Base-by-base conservation (phyloP, 2,888 invertebrate species). In the Macaria liturata region DNA sequence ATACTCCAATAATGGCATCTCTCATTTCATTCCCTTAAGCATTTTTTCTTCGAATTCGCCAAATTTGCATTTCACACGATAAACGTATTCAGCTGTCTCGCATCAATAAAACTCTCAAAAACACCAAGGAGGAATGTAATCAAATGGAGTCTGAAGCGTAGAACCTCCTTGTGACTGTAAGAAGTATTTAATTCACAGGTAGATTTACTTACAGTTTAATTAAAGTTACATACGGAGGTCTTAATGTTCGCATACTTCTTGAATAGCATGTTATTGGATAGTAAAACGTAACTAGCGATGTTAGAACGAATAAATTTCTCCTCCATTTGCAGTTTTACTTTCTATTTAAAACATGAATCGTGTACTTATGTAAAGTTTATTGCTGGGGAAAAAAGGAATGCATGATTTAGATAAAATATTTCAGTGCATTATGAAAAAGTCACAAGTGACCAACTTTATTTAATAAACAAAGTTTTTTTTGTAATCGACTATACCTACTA, bases 151-250 rank as follows among this genome's bases (percentile, higher is more conserved):
- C 4, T 9, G 30, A 37, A 7, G 42, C 5, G n/a, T 42, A n/a
- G 1, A 20, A 20, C 20, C 20, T 20, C 20, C 20, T 20, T 8
- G 42, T 42, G 42, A 42, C 42, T 9, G 42, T 8, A 39, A 49
- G 53, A 43, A 30, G 46, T 46, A 32, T 37, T 42, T 58, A 54
- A 49, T 43, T 54, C 52, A 30, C 51, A 54, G 54, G 54, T 55
- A 45, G 44, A 59, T 52, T 59, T 59, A 59, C 47, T 54, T 43
- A 34, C 30, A 37, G 4, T 55, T 59, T 59, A 59, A 59, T 59
- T 59, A 59, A 59, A 54, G 49, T 48, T 52, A 42, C 40, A 6
- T 42, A 47, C 43, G 42, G 42, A 42, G 42, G 48, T 31, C 31
- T 49, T 53, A 54, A 49, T 46, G 42, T 7, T 46, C 46, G 9